A percentile compares a stretch with the other conserved stretches of the same genome.
Conservation (phyloP, 1,140 invertebrate species). For the Cherax destructor region DNA sequence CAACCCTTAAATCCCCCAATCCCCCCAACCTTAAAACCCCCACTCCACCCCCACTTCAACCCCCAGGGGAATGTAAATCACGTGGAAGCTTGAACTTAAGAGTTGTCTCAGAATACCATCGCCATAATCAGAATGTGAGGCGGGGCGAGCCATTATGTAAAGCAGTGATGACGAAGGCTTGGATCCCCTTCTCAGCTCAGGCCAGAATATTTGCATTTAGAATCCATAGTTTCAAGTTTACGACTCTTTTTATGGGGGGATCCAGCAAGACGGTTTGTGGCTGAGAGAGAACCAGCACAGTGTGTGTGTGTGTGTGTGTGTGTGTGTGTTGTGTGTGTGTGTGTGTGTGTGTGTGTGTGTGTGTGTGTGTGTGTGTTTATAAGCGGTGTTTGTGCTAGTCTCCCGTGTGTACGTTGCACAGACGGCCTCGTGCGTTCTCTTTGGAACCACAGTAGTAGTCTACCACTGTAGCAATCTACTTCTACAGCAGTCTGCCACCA, state of each 20-base stretch:
- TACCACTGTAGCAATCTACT: no score
- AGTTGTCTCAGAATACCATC: constrained; percentile 50
- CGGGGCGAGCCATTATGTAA: constrained; percentile 61
- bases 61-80: constrained; percentile 53
- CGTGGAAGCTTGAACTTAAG: constrained; percentile 31
- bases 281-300: neutral
- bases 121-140: constrained; percentile 66
- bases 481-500: no score
- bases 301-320: neutral
- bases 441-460: no score
- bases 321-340: neutral
- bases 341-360: no score
- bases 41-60: neutral
- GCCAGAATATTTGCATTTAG: constrained; percentile 65
- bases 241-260: constrained; percentile 62
- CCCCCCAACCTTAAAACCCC: neutral
- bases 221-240: constrained; percentile 70
- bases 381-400: no score
- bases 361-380: no score
- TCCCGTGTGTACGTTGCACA: no score
- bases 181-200: constrained; percentile 63
- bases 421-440: no score
- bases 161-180: constrained; percentile 62
- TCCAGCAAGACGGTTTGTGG: constrained; percentile 62
- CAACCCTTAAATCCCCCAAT: neutral